These are phyloP conservation scores for Orcinus orca DNA, from an alignment of 2,113 vertebrate genomes.

Conservation along the genomic window DNA sequence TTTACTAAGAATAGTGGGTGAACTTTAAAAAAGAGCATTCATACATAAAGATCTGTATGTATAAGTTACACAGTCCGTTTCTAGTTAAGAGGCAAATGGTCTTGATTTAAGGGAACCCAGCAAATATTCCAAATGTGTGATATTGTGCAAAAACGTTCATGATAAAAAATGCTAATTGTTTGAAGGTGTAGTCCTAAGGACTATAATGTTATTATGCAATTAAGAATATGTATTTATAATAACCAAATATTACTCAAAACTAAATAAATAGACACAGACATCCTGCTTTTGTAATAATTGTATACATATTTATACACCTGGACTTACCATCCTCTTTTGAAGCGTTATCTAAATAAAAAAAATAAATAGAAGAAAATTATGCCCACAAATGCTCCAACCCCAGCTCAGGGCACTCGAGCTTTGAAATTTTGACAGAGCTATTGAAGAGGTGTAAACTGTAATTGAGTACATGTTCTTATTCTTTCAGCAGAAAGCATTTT, in stretches of 20 bases:
- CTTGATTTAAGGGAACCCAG: not conserved
- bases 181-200: not conserved
- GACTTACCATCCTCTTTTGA: not conserved
- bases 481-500: constrained; percentile 5
- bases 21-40: constrained; percentile 49
- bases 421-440: not conserved
- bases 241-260: not conserved
- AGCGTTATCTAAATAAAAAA: not conserved
- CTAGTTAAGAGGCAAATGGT: not conserved
- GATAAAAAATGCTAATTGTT: not conserved
- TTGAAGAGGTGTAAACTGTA: not conserved
- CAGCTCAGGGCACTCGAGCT: not conserved
- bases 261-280: not conserved
- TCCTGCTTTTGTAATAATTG: not conserved
- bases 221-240: not conserved
- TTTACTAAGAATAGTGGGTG: constrained; percentile 31
- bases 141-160: not conserved
- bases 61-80: not conserved
- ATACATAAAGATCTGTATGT: not conserved
- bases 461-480: not conserved
- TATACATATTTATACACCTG: not conserved
- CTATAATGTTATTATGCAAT: not conserved
- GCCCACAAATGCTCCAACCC: not conserved
- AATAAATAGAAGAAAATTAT: not conserved
- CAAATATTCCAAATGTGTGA: not conserved